Percentiles rank a stretch among this genome's conserved stretches.
These are phyloP conservation scores for Tonatia bakeri DNA, from an alignment of 2,113 vertebrate species.

Conservation along the genomic window DNA sequence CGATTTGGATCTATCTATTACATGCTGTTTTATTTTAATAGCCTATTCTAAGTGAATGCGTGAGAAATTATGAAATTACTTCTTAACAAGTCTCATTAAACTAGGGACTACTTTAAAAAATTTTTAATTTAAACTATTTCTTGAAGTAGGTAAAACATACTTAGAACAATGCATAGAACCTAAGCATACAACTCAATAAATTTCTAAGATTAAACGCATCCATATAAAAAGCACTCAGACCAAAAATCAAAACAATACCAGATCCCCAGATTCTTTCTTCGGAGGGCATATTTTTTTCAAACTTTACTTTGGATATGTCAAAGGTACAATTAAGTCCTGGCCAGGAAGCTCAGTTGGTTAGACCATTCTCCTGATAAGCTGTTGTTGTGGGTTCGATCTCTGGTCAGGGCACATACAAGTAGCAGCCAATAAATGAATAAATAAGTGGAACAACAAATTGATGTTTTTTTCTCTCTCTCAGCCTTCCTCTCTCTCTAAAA, in stretches of 20 bases:
- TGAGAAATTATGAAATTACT: slow-evolving; percentile 16
- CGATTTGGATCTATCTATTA: not conserved
- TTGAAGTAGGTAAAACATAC: not conserved
- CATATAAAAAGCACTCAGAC: not conserved
- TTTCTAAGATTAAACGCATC: not conserved
- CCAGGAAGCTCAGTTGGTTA: too few species aligned
- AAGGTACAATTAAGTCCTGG: not conserved
- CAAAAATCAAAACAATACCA: not conserved
- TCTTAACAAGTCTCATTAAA: slow-evolving; percentile 5
- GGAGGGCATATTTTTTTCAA: not conserved
- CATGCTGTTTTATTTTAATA: not conserved
- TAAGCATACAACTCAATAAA: not conserved
- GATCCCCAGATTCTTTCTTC: not conserved
- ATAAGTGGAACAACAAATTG: too few species aligned
- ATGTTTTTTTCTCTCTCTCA: too few species aligned
- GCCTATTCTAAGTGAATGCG: not conserved
- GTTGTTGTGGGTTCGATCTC: too few species aligned
- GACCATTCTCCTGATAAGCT: too few species aligned
- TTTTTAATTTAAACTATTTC: slow-evolving; percentile 12
- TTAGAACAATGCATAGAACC: slow-evolving; percentile 14
- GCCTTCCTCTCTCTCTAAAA: too few species aligned
- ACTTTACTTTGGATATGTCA: slow-evolving; percentile 1
- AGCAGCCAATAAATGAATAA: too few species aligned
- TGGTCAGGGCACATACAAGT: too few species aligned
- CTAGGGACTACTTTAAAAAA: not conserved